Base-by-base conservation (phyloP, 2,888 invertebrate species). In the Xestia sexstrigata region DNA sequence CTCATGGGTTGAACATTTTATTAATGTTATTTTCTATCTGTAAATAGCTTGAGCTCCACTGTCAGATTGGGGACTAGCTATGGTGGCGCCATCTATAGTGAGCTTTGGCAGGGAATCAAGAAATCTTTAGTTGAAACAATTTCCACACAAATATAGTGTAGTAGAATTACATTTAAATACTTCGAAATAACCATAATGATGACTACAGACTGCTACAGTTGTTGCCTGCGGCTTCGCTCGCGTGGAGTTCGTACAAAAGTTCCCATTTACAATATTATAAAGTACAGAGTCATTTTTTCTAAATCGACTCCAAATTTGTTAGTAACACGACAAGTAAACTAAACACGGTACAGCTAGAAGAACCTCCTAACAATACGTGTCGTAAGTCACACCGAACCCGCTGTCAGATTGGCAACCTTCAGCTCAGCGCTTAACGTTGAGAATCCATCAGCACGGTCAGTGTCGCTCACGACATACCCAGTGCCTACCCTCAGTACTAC, bases 331-430 rank as follows among this genome's bases (percentile, higher is more conserved):
- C 55, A 58, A 78, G 17, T 49, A 23, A n/a, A 49, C 5, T 6
- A 30, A 42, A 17, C 49, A 42, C 60, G 26, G 15, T 17, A 45
- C 23, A 79, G 47, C 7, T 2, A 70, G 70, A 62, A 35, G 42
- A 52, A 42, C 70, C 30, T 45, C 42, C 30, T 79, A n/a, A 39
- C 78, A 35, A 45, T 26, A 49, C 60, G 15, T 42, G n/a, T n/a
- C 63, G 9, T 39, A 23, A n/a, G 7, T n/a, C 11, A 42, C 42
- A n/a, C 15, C 1, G 42, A n/a, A 2, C 65, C 15, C 35, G 65
- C 35, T n/a, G 42, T n/a, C 39, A 15, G n/a, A 42, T 4, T 39
- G n/a, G 15, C 15, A 65, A 13, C 39, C 65, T 39, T 65, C 7
- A 39, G 1, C n/a, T 39, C 3, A n/a, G 15, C 20, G 13, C 39